Evolutionary conservation across 1,140 invertebrate genomes (phyloP), one percentile per base, ranked within the genome.

Genomic region (Pristionchus pacificus): DNA sequence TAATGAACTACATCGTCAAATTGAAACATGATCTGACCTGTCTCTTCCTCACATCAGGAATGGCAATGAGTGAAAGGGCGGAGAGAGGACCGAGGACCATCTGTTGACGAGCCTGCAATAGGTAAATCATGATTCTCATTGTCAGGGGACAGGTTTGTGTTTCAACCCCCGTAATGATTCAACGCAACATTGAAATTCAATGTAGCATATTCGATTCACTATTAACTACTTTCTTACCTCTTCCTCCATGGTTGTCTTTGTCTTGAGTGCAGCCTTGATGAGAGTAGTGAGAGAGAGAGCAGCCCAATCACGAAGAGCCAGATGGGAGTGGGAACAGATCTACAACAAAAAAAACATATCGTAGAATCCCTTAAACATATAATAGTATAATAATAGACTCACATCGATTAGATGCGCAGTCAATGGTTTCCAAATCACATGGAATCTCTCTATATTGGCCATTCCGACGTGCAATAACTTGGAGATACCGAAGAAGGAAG

Each of bases 351-450:
- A n/a, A n/a, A n/a, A n/a, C n/a, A n/a, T n/a, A n/a, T n/a, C n/a
- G n/a, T n/a, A n/a, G n/a, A n/a, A n/a, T n/a, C n/a, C n/a, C n/a
- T n/a, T n/a, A n/a, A n/a, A n/a, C n/a, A n/a, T n/a, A n/a, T n/a
- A n/a, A n/a, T n/a, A n/a, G n/a, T n/a, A n/a, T 49, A 19, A 19
- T 19, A 19, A 49, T 10, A 49, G 6, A 66, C 77, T 66, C 75
- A 96, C 93, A 87, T 97, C 93, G 24, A 97, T 83, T 27, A 98
- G 86, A 87, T 98, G 95, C 84, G 93, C 93, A 0, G 94, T 97
- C n/a, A 98, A 87, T 10, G 93, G 93, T 77, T 91, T 88, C 95
- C 95, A 98, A 60, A 97, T 88, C 3, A 97, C 91, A 84, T 96
- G 92, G 30, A 98, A 91, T 59, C 95, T 87, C 57, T 90, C 88